Base-by-base conservation (phyloP, 2,113 vertebrate genomes). In the Crypturellus undulatus region DNA sequence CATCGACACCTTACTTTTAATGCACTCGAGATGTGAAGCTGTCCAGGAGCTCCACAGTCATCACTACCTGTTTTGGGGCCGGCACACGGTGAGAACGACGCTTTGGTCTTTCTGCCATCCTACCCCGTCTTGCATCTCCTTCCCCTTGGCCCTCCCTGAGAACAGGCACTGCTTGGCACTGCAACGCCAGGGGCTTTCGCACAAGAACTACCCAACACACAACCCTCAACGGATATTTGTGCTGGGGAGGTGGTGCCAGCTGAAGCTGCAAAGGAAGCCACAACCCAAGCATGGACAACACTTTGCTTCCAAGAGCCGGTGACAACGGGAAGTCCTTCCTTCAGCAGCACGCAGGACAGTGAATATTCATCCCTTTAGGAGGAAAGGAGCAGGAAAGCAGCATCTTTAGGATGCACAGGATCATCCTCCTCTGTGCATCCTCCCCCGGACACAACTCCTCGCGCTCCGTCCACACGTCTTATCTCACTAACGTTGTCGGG, bases 281-380 rank as follows among this genome's bases (percentile, higher is more conserved):
- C 0, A 51, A 52, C 17, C 3, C 0, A 2, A 51, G 45, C 62
- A 51, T 32, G 9, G 22, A n/a, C n/a, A 14, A 43, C 78, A 22
- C 45, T 21, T 49, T 10, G 1, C 1, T 18, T 47, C 4, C 36
- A 62, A 9, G 56, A 47, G 1, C 30, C 1, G 18, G 21, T 20
- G 63, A 42, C 58, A 9, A 43, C 20, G 22, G 63, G 3, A 1
- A 76, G 75, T 24, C 52, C 49, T 36, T 58, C 42, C 75, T 24
- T 18, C 11, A 32, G 3, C 73, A 45, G 34, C 0, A 2, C 18
- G 56, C 56, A 40, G 75, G 32, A 32, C 19, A n/a, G 47, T 1
- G 17, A 21, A 0, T 9, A 12, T 19, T 36, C 58, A n/a, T n/a
- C 59, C 56, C 71, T 10, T 6, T 49, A 2, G n/a, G 2, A 11